Evolutionary conservation across 2,113 vertebrate genomes (phyloP).

Genomic region (Ifrita kowaldi): DNA sequence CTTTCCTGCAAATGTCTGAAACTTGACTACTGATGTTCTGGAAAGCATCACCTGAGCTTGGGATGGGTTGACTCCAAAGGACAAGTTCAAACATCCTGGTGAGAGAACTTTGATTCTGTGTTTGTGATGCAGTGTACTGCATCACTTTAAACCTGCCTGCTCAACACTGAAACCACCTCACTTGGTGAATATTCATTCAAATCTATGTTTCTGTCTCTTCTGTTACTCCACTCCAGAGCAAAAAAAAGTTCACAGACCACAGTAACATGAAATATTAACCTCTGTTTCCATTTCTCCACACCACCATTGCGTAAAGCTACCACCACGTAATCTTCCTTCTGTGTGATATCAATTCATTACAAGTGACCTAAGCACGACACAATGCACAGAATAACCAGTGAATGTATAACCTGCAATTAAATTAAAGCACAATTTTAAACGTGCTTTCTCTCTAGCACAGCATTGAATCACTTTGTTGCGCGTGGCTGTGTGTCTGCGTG

Average conservation of each 20-base stretch:
- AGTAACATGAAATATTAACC: neutral
- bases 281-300: neutral
- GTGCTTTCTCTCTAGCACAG: rapidly evolving
- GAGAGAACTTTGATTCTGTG: neutral
- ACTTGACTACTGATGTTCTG: neutral
- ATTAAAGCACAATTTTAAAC: neutral
- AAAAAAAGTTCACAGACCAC: neutral
- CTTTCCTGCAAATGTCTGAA: neutral
- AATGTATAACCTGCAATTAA: neutral
- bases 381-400: neutral
- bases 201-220: neutral
- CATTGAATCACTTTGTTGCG: rapidly evolving
- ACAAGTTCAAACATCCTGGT: neutral
- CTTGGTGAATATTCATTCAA: neutral
- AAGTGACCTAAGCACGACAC: neutral
- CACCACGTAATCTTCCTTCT: neutral
- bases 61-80: neutral
- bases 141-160: neutral
- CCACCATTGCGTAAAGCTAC: neutral
- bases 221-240: neutral
- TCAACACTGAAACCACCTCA: neutral
- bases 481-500: rapidly evolving
- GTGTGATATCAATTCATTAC: neutral
- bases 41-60: neutral
- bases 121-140: neutral